A percentile compares a stretch with the other conserved stretches of the same genome.
Evolutionary conservation across 1,140 invertebrate genomes (phyloP).

Genomic region (Hyphantria cunea): DNA sequence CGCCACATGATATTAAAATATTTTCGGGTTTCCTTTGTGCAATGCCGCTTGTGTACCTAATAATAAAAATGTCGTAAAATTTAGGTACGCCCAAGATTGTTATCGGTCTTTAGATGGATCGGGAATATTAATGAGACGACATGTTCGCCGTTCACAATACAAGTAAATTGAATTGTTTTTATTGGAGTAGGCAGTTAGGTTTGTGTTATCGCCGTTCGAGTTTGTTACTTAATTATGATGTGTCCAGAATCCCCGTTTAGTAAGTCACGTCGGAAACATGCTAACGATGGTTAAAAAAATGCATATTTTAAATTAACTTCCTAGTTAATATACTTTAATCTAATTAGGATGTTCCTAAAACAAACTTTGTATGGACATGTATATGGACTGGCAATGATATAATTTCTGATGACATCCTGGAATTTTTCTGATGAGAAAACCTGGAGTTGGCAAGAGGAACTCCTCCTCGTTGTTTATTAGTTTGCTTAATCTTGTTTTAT

Average conservation of each 20-base stretch:
- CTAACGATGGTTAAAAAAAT: not conserved
- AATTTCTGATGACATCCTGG: too few species aligned
- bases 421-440: too few species aligned
- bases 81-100: slow-evolving; percentile 26
- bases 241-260: not conserved
- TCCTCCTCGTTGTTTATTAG: too few species aligned
- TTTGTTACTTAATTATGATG: slow-evolving; percentile 6
- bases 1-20: slow-evolving; percentile 19
- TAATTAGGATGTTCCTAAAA: too few species aligned
- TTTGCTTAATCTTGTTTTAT: too few species aligned
- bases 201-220: slow-evolving; percentile 15
- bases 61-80: slow-evolving; percentile 33
- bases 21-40: slow-evolving; percentile 17
- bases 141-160: slow-evolving; percentile 17
- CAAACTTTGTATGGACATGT: too few species aligned
- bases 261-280: not conserved
- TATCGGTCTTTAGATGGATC: slow-evolving; percentile 22
- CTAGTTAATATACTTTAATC: too few species aligned
- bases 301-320: too few species aligned
- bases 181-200: slow-evolving; percentile 11
- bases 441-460: too few species aligned
- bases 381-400: too few species aligned
- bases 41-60: slow-evolving; percentile 19
- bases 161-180: slow-evolving; percentile 32
- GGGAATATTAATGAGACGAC: slow-evolving; percentile 28